A percentile compares a stretch with the other conserved stretches of the same genome.
These are phyloP conservation scores for Parthenolecanium corni DNA, from an alignment of 2,888 invertebrate genomes.

Conservation along the genomic window DNA sequence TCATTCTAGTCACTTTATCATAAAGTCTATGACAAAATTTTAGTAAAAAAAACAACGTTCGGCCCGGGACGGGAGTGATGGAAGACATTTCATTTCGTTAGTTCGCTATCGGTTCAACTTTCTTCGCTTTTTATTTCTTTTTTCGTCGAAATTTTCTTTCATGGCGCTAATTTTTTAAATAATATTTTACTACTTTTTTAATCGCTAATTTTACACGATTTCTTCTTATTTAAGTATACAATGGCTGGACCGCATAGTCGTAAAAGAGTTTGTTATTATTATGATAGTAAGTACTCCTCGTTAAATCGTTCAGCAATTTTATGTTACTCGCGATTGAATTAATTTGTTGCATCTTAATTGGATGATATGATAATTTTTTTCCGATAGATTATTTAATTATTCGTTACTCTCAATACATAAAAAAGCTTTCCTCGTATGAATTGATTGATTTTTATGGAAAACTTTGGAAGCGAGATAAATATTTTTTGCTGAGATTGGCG, in stretches of 20 bases:
- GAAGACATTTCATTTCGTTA: too few relatives aligned
- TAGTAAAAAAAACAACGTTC: too few relatives aligned
- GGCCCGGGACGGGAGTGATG: too few relatives aligned
- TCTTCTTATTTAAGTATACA: neutral
- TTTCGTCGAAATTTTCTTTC: too few relatives aligned
- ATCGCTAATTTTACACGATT: neutral
- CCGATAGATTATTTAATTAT: neutral
- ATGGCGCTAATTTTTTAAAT: constrained; percentile 18
- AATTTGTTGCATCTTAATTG: too few relatives aligned
- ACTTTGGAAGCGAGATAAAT: neutral
- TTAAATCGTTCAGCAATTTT: neutral
- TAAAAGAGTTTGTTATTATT: constrained; percentile 96
- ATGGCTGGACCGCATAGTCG: constrained; percentile 40
- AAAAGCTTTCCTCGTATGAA: neutral
- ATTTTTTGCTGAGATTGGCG: neutral
- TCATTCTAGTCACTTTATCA: too few relatives aligned
- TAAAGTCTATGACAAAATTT: too few relatives aligned
- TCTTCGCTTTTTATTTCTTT: too few relatives aligned
- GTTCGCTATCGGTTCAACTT: too few relatives aligned
- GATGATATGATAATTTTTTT: neutral
- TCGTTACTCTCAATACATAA: neutral
- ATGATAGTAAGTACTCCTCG: constrained; percentile 78
- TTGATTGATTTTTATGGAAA: neutral
- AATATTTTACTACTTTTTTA: neutral
- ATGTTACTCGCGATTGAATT: neutral